Conservation (phyloP, 2,888 invertebrate species). For the Alcis repandata region DNA sequence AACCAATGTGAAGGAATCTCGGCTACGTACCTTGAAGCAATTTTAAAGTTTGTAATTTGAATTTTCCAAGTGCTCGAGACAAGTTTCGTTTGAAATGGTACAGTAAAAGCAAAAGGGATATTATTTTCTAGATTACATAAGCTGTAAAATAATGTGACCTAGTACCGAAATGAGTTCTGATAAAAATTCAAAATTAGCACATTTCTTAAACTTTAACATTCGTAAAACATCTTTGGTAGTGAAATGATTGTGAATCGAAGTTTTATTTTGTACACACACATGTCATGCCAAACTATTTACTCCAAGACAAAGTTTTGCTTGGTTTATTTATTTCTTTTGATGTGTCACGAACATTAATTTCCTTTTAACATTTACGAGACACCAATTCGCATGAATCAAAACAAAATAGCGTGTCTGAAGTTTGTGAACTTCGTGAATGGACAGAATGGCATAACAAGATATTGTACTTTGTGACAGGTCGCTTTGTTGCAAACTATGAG, state of each 20-base stretch:
- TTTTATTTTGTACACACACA: not conserved
- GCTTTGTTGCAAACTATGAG: constrained; percentile 12
- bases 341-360: constrained; percentile 22
- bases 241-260: not conserved
- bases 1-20: not conserved
- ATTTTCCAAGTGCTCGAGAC: not conserved
- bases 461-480: constrained; percentile 23
- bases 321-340: constrained; percentile 11
- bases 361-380: constrained; percentile 27
- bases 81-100: not conserved
- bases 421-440: constrained; percentile 26
- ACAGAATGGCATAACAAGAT: constrained; percentile 23
- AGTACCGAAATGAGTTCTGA: not conserved
- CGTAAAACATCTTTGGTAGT: not conserved
- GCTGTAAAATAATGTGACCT: not conserved
- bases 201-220: not conserved
- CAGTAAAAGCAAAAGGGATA: not conserved
- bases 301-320: constrained; percentile 1
- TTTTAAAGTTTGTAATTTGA: not conserved
- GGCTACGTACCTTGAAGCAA: not conserved
- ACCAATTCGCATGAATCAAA: constrained; percentile 29
- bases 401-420: constrained; percentile 32
- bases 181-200: not conserved
- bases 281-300: not conserved
- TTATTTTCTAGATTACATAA: not conserved